Evolutionary conservation across 2,113 vertebrate genomes (phyloP).

Genomic region (Brienomyrus brachyistius): DNA sequence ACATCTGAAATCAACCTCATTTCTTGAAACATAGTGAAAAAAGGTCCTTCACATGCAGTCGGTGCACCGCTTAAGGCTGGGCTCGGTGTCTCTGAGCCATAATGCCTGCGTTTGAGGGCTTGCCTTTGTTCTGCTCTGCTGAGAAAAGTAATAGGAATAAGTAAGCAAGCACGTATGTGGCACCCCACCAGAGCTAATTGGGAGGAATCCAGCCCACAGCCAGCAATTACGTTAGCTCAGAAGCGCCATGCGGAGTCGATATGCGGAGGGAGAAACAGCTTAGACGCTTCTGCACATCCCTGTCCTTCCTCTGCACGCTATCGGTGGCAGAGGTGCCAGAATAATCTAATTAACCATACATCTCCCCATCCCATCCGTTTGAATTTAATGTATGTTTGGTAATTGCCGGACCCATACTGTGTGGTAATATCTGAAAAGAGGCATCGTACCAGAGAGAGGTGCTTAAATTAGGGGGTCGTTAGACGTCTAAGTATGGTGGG

Average conservation of each 20-base stretch:
- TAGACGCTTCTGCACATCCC: neutral
- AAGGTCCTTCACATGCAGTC: neutral
- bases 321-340: slow-evolving; percentile 32
- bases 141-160: slow-evolving; percentile 28
- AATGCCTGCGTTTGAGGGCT: slow-evolving; percentile 12
- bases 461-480: slow-evolving; percentile 3
- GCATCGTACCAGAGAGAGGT: neutral
- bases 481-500: neutral
- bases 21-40: neutral
- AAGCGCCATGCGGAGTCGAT: slow-evolving; percentile 9
- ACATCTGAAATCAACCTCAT: neutral
- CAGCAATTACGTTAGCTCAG: slow-evolving; percentile 39
- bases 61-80: slow-evolving; percentile 6
- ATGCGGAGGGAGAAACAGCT: slow-evolving; percentile 27
- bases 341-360: slow-evolving; percentile 36
- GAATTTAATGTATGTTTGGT: neutral
- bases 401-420: neutral
- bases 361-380: slow-evolving; percentile 24
- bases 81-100: neutral
- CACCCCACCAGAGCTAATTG: slow-evolving; percentile 39
- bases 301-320: slow-evolving; percentile 20
- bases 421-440: neutral
- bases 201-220: slow-evolving; percentile 32
- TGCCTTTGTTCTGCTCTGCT: slow-evolving; percentile 35
- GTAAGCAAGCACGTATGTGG: slow-evolving; percentile 28